Conservation (phyloP, 2,888 invertebrate genomes). For the Agonum fuliginosum region DNA sequence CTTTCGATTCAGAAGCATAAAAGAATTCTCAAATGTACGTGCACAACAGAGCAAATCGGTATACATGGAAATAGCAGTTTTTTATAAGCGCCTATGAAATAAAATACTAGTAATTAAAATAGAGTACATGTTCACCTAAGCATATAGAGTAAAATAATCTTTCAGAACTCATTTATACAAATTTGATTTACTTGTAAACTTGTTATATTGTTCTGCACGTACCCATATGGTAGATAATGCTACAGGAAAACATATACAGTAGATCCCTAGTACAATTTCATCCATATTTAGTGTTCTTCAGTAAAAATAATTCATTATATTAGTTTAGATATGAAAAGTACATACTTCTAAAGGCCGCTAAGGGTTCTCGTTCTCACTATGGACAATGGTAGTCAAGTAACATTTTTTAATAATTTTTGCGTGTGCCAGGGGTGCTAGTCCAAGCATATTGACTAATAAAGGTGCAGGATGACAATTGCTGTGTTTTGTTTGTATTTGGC, state of each 20-base stretch:
- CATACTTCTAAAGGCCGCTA: conserved; percentile 49
- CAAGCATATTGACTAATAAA: conserved; percentile 1
- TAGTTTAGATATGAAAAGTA: conserved; percentile 55
- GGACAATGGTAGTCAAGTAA: conserved; percentile 50
- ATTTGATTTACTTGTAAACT: neutral
- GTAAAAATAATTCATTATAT: conserved; percentile 17
- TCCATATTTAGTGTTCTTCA: neutral
- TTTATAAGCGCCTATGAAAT: no score
- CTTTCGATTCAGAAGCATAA: no score
- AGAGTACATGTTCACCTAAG: no score
- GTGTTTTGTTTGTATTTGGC: conserved; percentile 52
- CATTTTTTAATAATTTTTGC: conserved; percentile 23
- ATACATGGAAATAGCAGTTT: no score
- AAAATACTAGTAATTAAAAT: no score
- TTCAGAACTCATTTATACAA: no score
- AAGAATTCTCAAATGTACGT: no score
- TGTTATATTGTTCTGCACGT: neutral
- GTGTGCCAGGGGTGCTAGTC: conserved; percentile 49
- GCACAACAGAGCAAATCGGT: no score
- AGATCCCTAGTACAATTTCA: neutral
- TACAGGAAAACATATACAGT: no score
- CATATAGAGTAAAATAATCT: no score
- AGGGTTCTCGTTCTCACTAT: conserved; percentile 42
- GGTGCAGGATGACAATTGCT: conserved; percentile 44
- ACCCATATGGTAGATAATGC: neutral